Base-by-base conservation (phyloP, 1,140 invertebrate species). In the Brachionus calyciflorus region DNA sequence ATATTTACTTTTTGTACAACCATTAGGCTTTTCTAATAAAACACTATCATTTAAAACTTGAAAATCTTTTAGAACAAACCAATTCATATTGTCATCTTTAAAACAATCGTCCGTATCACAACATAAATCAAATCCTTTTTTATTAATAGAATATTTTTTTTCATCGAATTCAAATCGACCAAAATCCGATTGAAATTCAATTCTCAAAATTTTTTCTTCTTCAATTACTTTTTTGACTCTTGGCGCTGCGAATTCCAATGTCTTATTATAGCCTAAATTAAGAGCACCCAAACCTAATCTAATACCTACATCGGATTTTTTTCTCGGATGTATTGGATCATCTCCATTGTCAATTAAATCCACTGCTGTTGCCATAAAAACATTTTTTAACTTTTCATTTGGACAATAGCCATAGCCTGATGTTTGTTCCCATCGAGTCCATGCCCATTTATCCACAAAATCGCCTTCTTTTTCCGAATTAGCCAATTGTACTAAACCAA, bases 351-450 rank as follows among this genome's bases (percentile, higher is more conserved):
- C 81, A 5, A 81, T 79, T 1, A 82, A 76, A 78, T 83, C 82
- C 77, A 83, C 79, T 9, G 82, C 82, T 19, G 81, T 80, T 0
- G 82, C 80, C 82, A 83, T 83, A 55, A 83, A 83, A n/a, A 80
- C 78, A 49, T 81, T 79, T 19, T 65, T 65, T 65, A 82, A 65
- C 21, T 77, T 79, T n/a, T 57, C 21, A 77, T 83, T 83, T 3
- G 82, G 82, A 3, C 79, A 80, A 76, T 78, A 81, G 4, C 82
- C 82, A 41, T 79, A 65, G 40, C 79, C 79, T 37, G 77, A 80
- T 9, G 82, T 83, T 76, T 83, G 82, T 24, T 82, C 68, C 81
- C 82, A 83, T 12, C 82, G 76, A 2, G 82, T 44, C 17, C 73
- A 78, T 6, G 82, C 79, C 33, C 79, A 82, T 17, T 9, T 17